Evolutionary conservation across 2,888 invertebrate genomes (phyloP).

Genomic region (Aphidius colemani): DNA sequence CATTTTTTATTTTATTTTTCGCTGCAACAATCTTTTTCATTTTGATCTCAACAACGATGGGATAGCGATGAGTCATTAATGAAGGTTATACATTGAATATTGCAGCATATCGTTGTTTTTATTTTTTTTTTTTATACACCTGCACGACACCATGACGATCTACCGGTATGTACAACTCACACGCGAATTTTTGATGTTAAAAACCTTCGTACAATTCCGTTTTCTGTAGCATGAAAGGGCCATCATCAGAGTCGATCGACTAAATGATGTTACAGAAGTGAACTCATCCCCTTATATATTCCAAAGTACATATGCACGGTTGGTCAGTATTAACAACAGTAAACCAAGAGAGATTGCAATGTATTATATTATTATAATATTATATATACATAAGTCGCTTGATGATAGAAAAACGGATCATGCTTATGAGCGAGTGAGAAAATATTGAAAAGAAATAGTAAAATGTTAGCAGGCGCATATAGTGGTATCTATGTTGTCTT

Average conservation of each 20-base stretch:
- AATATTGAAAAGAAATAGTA: background rate
- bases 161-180: constrained; percentile 23
- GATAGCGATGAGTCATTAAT: constrained; percentile 45
- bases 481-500: constrained; percentile 12
- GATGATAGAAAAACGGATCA: constrained; percentile 5
- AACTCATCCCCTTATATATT: too few species aligned
- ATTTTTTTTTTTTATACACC: constrained; percentile 17
- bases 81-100: constrained; percentile 39
- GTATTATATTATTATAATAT: too few species aligned
- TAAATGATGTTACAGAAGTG: too few species aligned
- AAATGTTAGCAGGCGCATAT: constrained; percentile 10
- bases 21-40: background rate
- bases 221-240: constrained; percentile 8
- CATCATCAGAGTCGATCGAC: too few species aligned
- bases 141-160: constrained; percentile 26
- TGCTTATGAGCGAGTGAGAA: background rate
- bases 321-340: constrained; percentile 24
- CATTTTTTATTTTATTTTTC: background rate
- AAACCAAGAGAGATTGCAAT: background rate
- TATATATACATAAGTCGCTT: background rate
- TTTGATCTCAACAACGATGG: too few species aligned
- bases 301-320: background rate
- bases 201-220: constrained; percentile 18
- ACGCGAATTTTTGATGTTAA: constrained; percentile 28
- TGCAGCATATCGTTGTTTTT: constrained; percentile 35